Evolutionary conservation across 2,888 invertebrate species (phyloP).

Genomic region (Andrena haemorrhoa): DNA sequence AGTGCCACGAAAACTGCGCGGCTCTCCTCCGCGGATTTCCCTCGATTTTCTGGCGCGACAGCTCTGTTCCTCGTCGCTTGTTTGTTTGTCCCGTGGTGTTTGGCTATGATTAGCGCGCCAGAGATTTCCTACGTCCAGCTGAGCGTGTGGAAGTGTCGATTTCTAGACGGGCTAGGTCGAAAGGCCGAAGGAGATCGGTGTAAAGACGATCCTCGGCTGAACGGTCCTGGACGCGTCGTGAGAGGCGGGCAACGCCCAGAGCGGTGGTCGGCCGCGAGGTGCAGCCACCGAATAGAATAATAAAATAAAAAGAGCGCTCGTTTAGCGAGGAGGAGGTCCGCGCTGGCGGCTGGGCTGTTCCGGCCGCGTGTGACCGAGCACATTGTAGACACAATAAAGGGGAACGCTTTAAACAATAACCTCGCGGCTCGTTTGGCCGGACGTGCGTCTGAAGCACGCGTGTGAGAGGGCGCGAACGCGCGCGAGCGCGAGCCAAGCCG

Average conservation of each 20-base stretch:
- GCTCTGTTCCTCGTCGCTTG: conserved; percentile 13
- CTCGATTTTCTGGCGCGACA: conserved; percentile 31
- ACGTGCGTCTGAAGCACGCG: conserved; percentile 72
- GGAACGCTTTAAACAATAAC: conserved; percentile 80
- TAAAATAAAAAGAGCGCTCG: conserved; percentile 58
- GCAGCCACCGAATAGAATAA: conserved; percentile 55
- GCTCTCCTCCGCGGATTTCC: conserved; percentile 19
- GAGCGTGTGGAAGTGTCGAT: no score
- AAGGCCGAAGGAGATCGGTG: no score
- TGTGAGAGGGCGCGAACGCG: conserved; percentile 50
- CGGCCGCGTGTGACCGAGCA: conserved; percentile 79
- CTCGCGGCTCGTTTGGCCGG: conserved; percentile 77
- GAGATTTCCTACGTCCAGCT: no score
- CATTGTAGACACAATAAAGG: conserved; percentile 80
- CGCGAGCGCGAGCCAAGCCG: conserved; percentile 42
- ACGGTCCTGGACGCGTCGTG: not conserved
- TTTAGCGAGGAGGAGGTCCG: conserved; percentile 56
- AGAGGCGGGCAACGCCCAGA: conserved; percentile 48
- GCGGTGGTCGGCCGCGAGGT: conserved; percentile 24
- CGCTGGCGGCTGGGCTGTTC: conserved; percentile 57
- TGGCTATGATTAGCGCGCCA: not conserved
- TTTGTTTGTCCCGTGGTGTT: not conserved
- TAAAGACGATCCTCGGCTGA: not conserved
- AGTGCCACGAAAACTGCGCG: conserved; percentile 5
- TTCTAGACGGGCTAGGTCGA: no score